Evolutionary conservation across 92 coral and sea anemone genomes (phyloP).

Genomic region (Parazoanthus darwini): DNA sequence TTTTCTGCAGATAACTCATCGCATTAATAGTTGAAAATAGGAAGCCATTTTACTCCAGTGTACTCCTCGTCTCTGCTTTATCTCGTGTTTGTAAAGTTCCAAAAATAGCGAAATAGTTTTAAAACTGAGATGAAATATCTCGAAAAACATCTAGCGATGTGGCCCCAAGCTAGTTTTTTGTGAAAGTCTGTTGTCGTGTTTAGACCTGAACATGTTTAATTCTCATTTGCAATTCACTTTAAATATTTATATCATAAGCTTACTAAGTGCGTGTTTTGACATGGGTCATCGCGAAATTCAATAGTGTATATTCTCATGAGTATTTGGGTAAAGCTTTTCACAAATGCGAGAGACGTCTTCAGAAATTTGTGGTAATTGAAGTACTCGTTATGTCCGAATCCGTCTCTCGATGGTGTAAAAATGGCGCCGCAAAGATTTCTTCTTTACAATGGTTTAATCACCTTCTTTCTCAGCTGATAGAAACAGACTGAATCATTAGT

Average conservation of each 20-base stretch:
- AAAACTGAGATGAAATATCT: not conserved
- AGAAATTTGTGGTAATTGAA: not conserved
- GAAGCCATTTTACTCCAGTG: not conserved
- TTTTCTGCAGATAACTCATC: not conserved
- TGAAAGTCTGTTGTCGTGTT: constrained; percentile 5
- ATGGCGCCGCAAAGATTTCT: not conserved
- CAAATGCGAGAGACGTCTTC: not conserved
- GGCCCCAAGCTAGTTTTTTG: too few species aligned
- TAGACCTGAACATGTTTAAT: constrained; percentile 19
- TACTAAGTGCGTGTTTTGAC: constrained; percentile 10
- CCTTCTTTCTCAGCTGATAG: constrained; percentile 7
- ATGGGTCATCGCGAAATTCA: not conserved
- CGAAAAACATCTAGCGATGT: too few species aligned
- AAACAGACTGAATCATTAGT: constrained; percentile 16
- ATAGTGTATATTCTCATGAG: not conserved
- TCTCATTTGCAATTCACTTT: constrained; percentile 37
- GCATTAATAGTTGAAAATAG: not conserved
- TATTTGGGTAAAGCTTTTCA: not conserved
- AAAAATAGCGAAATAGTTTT: not conserved
- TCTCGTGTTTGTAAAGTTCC: too few species aligned
- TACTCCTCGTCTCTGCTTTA: not conserved
- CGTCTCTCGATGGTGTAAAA: not conserved
- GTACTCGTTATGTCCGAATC: not conserved
- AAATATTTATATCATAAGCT: constrained; percentile 10
- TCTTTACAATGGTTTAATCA: constrained; percentile 15